These are phyloP conservation scores for Ceratoteleas bidentatus DNA, from an alignment of 1,140 invertebrate species.

Conservation along the genomic window DNA sequence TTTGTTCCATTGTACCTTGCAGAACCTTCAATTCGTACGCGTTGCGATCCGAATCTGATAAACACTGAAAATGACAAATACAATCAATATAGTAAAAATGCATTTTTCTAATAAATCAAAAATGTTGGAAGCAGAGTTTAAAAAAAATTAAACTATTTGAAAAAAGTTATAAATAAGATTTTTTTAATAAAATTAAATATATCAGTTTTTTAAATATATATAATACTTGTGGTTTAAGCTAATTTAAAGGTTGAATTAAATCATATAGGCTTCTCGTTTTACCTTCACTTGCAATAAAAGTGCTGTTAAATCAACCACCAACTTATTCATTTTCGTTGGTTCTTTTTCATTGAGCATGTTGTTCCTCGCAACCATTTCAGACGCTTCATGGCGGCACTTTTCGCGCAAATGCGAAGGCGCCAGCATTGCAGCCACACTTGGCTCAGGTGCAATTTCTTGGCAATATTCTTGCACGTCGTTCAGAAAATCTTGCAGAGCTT, in stretches of 20 bases:
- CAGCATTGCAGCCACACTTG: constrained; percentile 92
- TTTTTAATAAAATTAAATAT: background rate
- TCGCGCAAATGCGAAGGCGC: constrained; percentile 93
- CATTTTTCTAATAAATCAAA: too few species aligned
- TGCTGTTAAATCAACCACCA: constrained; percentile 94
- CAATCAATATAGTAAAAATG: too few species aligned
- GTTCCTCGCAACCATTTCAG: constrained; percentile 89
- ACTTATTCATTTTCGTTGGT: constrained; percentile 85
- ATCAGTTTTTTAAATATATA: constrained; percentile 31
- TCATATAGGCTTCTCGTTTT: too few species aligned
- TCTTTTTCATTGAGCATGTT: constrained; percentile 84
- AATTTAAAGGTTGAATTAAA: too few species aligned
- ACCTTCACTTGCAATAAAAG: constrained; percentile 96
- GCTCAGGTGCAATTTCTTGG: constrained; percentile 93
- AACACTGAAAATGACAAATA: constrained; percentile 82
- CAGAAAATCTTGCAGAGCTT: constrained; percentile 92
- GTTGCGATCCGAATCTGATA: constrained; percentile 94
- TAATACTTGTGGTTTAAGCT: too few species aligned
- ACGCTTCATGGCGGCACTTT: constrained; percentile 92
- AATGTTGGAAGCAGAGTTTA: too few species aligned
- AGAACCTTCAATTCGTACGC: constrained; percentile 95
- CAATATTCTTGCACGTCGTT: constrained; percentile 92
- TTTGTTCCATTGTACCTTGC: constrained; percentile 94
- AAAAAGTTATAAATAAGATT: too few species aligned
- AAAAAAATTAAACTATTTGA: too few species aligned